Evolutionary conservation across 2,113 vertebrate species (phyloP).

Genomic region (Rhegmatorhina hoffmannsi): DNA sequence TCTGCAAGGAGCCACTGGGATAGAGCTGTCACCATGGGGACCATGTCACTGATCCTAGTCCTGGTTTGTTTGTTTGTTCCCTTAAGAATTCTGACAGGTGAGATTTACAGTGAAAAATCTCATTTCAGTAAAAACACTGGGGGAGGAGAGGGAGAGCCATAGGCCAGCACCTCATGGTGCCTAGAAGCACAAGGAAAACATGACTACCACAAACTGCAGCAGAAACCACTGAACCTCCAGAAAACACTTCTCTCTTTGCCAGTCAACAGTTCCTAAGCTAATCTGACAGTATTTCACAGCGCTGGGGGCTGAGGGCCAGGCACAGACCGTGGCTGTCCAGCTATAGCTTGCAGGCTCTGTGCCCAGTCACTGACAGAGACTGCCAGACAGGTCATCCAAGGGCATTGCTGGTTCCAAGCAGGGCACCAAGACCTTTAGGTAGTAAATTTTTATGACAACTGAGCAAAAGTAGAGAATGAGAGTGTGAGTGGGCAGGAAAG

Average conservation of each 20-base stretch:
- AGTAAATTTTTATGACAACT: neutral
- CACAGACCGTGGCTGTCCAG: fast-evolving
- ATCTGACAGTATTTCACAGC: neutral
- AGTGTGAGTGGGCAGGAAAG: neutral
- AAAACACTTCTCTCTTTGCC: neutral
- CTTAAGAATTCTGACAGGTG: neutral
- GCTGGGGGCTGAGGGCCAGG: neutral
- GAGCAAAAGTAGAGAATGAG: neutral
- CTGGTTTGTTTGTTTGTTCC: neutral
- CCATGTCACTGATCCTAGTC: neutral
- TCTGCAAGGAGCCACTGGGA: neutral
- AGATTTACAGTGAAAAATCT: neutral
- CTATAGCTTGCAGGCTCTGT: neutral
- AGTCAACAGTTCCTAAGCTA: neutral
- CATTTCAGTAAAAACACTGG: neutral
- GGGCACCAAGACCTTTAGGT: neutral
- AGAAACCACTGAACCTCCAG: neutral
- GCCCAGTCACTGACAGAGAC: fast-evolving
- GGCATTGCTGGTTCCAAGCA: fast-evolving
- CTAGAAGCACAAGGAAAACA: neutral
- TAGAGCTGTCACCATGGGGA: neutral
- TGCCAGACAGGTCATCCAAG: neutral
- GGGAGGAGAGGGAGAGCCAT: neutral
- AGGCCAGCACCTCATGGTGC: fast-evolving
- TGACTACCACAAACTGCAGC: neutral